A percentile compares a stretch with the other conserved stretches of the same genome.
phyloP scores from a whole-genome alignment of 2,113 vertebrate species.

The Gadus chalcogrammus region DNA sequence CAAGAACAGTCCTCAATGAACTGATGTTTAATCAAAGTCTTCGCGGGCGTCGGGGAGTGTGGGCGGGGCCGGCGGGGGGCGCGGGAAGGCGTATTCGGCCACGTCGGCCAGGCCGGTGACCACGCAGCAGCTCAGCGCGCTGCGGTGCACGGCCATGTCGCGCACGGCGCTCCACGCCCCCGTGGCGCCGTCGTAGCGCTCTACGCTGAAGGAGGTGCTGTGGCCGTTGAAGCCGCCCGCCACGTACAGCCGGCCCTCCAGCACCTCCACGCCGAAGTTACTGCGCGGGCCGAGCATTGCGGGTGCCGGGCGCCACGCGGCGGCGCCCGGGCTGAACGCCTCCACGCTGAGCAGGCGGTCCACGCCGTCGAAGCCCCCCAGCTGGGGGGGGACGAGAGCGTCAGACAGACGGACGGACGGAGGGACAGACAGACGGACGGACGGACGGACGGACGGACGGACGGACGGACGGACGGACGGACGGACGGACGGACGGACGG shows the following conservation, averaged over 20 bases:
- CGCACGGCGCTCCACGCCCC: slow-evolving; percentile 69
- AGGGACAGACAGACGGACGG: no score
- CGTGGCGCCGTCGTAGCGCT: slow-evolving; percentile 45
- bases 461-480: no score
- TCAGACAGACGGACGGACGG: not conserved
- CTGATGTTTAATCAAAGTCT: no score
- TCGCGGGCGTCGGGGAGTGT: not conserved
- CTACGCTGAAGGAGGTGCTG: not conserved
- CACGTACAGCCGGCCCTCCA: slow-evolving; percentile 57
- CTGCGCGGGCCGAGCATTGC: slow-evolving; percentile 81
- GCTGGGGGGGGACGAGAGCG: slow-evolving; percentile 60
- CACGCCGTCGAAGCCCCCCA: slow-evolving; percentile 82
- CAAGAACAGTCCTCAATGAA: no score
- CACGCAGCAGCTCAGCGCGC: slow-evolving; percentile 83
- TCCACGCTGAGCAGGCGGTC: slow-evolving; percentile 76
- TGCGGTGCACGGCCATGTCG: slow-evolving; percentile 75
- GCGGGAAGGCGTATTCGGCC: slow-evolving; percentile 55
- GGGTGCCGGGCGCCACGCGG: slow-evolving; percentile 75
- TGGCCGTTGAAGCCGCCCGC: slow-evolving; percentile 54
- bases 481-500: no score
- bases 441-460: no score
- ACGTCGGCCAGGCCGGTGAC: slow-evolving; percentile 76
- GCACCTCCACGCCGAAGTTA: slow-evolving; percentile 83
- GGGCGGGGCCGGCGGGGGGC: not conserved
- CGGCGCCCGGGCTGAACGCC: slow-evolving; percentile 64